Percentiles rank a stretch among this genome's conserved stretches.
Evolutionary conservation across 2,113 vertebrate species (phyloP).

Genomic region (Hyperopisus bebe): DNA sequence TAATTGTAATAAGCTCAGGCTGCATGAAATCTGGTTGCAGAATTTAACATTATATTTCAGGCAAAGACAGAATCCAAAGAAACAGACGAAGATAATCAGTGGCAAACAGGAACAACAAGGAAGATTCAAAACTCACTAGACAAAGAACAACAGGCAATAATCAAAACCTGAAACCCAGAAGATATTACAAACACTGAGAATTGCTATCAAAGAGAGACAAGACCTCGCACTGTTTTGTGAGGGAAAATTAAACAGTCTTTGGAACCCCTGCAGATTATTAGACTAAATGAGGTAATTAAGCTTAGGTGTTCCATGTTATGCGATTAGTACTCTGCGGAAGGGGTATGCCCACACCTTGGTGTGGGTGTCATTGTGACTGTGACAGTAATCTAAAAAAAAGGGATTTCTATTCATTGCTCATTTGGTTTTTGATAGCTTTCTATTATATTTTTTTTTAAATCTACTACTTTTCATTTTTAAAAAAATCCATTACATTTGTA

Average conservation of each 20-base stretch:
- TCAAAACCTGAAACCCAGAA: background rate
- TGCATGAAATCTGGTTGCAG: background rate
- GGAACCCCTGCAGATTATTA: background rate
- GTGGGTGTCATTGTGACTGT: background rate
- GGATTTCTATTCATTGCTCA: background rate
- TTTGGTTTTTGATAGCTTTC: background rate
- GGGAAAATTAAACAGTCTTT: background rate
- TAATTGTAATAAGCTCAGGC: background rate
- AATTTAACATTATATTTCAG: background rate
- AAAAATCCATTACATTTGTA: background rate
- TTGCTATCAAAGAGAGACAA: background rate
- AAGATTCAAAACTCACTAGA: background rate
- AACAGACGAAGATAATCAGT: background rate
- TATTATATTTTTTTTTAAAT: too few species aligned
- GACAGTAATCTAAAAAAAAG: background rate
- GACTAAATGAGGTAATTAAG: background rate
- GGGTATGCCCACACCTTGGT: background rate
- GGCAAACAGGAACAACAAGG: background rate
- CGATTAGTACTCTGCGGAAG: background rate
- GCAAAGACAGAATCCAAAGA: background rate
- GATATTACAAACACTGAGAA: background rate
- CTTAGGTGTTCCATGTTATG: background rate
- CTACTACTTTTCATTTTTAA: background rate
- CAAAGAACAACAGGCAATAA: background rate
- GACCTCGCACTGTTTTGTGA: background rate